Evolutionary conservation across 2,797 vertebrate genomes (phyloP), one percentile per base, ranked within the genome.

Genomic region (Rhabdophis nuchalis): DNA sequence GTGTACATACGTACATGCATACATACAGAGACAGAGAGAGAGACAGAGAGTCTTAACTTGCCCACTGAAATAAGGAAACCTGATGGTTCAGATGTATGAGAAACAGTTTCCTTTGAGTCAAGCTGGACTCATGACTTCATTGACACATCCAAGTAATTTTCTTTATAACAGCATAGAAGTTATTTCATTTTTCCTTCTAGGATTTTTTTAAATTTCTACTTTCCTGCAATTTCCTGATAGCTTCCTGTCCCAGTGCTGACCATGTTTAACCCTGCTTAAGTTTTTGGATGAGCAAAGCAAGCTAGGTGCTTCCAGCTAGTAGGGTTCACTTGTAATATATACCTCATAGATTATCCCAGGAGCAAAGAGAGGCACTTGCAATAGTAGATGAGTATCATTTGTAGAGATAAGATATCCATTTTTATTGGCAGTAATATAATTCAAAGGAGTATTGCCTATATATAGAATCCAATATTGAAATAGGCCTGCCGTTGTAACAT

Each of bases 291-390:
- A 82, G 72, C 36, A 82, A 82, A 82, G 36, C 36, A 82, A 82
- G 20, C 36, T 46, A 46, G 72, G 36, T 82, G 72, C 72, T 46
- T 11, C 36, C 20, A 23, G 14, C 16, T 36, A 20, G 68, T 7
- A 72, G 36, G 36, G 72, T 18, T 77, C 18, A 41, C 36, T 82
- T 82, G 36, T 82, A 46, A 77, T 82, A 58, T 9, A 27, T 94
- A 98, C 98, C 97, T 97, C 95, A 90, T 98, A 98, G 53, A 64
- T 16, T 87, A 97, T 97, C 88, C 95, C 97, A 25, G 91, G 82
- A 50, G 97, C 96, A 96, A 97, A 94, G n/a, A 96, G 93, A 52
- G 97, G 97, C 85, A 98, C 97, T 52, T 97, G 94, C 3, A 98
- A 92, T 90, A 53, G 86, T 87, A 98, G 95, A 90, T 97, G 97